Conservation (phyloP, 2,113 vertebrate genomes). For the Sander vitreus region DNA sequence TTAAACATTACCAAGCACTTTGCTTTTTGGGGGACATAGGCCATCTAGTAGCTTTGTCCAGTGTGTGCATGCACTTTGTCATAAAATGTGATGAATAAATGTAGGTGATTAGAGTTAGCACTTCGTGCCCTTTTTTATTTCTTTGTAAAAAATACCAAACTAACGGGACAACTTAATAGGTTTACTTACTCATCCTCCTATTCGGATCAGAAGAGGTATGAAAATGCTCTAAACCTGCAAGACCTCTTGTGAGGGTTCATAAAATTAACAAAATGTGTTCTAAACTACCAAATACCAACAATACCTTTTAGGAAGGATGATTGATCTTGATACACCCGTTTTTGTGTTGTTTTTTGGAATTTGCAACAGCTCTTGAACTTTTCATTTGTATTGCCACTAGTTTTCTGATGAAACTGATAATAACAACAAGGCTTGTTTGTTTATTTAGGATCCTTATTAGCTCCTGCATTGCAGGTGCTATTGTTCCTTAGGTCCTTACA, state of each 20-base stretch:
- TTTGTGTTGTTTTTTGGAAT: no score
- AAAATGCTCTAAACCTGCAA: not conserved
- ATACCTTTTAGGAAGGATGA: not conserved
- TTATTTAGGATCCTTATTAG: no score
- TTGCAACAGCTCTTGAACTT: no score
- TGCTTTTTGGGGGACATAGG: not conserved
- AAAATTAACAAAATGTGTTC: not conserved
- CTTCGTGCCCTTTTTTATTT: no score
- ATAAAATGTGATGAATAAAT: not conserved
- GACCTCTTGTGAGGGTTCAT: not conserved
- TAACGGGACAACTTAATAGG: not conserved
- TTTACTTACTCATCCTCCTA: no score
- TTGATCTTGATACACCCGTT: not conserved
- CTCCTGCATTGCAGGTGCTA: no score
- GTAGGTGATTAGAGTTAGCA: not conserved
- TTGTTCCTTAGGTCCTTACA: no score
- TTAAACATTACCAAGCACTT: constrained; percentile 61
- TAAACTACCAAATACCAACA: not conserved
- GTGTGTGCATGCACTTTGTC: not conserved
- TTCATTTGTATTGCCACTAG: no score
- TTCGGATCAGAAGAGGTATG: not conserved
- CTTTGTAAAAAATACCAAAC: not conserved
- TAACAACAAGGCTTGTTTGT: not conserved
- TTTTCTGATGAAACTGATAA: no score
- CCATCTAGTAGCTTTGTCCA: not conserved